Evolutionary conservation across 2,888 invertebrate species (phyloP), one percentile per base, ranked within the genome.

Genomic region (Atherix ibis): DNA sequence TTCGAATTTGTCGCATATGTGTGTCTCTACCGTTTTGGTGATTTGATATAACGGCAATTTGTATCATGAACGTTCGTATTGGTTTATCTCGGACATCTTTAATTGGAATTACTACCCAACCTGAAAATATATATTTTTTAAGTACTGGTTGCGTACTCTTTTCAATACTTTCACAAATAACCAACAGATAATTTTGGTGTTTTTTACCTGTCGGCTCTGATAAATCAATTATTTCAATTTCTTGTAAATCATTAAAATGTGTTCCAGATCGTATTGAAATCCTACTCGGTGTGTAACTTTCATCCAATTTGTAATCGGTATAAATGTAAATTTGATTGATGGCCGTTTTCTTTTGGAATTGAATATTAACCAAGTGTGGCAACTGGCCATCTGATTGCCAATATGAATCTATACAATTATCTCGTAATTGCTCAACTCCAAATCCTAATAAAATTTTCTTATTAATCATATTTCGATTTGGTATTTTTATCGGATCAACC

Each of bases 301-400:
- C 98, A 62, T 98, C 98, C 25, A 94, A 64, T 62, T 97, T 98
- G 58, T 85, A 98, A 59, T 99, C 97, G 0, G 94, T 88, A 55
- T 92, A 99, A 41, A 99, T 82, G 56, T 88, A 92, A 44, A 99
- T 83, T 60, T 94, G 89, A 31, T 84, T 80, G 8, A 98, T 81
- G 43, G 89, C 88, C 1, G 91, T 97, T 63, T 95, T 95, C 42
- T 83, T 72, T 50, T 85, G 79, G 55, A 97, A 97, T 52, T 95
- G 92, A 43, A 98, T 88, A 53, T 95, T 97, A 0, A 98, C 91
- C 42, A 95, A 66, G 62, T 98, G 98, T 3, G 98, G 98, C 41
- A 98, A 70, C 46, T 95, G 95, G 0, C 98, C 98, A 62, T 99
- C 98, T 0, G 95, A 97, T 58, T 98, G 98, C 98, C 98, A 98